Percentiles rank a stretch among this genome's conserved stretches.
Evolutionary conservation across 2,113 vertebrate genomes (phyloP).

Genomic region (Leptobrachium leishanense): DNA sequence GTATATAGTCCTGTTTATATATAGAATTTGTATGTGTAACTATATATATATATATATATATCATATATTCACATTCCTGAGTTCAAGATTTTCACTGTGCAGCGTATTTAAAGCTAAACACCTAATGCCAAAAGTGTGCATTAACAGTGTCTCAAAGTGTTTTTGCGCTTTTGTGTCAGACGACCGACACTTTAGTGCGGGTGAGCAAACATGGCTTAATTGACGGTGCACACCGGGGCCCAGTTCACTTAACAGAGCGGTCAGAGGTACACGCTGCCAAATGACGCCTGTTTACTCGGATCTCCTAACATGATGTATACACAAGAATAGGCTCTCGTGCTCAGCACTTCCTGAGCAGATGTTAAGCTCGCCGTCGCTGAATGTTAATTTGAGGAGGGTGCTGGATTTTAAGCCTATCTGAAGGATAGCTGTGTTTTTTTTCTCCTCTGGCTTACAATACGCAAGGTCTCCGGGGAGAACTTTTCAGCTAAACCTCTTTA

Average conservation of each 20-base stretch:
- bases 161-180: too few relatives aligned
- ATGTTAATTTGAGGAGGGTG: slow-evolving; percentile 94
- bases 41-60: too few relatives aligned
- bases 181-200: slow-evolving; percentile 38
- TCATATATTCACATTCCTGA: too few relatives aligned
- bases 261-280: slow-evolving; percentile 29
- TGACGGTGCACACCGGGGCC: slow-evolving; percentile 13
- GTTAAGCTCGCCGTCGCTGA: slow-evolving; percentile 91
- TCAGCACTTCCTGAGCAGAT: slow-evolving; percentile 81
- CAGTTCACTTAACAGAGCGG: slow-evolving; percentile 22
- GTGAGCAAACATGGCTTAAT: slow-evolving; percentile 9
- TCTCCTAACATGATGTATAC: slow-evolving; percentile 40
- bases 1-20: too few relatives aligned
- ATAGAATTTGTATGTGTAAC: too few relatives aligned
- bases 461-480: slow-evolving; percentile 87
- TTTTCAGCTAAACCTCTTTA: slow-evolving; percentile 89
- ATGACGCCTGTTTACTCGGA: slow-evolving; percentile 52
- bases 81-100: too few relatives aligned
- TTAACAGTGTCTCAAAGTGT: too few relatives aligned
- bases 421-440: slow-evolving; percentile 68
- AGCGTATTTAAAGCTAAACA: too few relatives aligned
- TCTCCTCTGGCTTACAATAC: slow-evolving; percentile 70
- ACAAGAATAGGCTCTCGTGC: slow-evolving; percentile 53
- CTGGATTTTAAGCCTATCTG: slow-evolving; percentile 84
- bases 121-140: too few relatives aligned